Evolutionary conservation across 2,797 vertebrate species (phyloP).

Genomic region (Bradypodion pumilum): DNA sequence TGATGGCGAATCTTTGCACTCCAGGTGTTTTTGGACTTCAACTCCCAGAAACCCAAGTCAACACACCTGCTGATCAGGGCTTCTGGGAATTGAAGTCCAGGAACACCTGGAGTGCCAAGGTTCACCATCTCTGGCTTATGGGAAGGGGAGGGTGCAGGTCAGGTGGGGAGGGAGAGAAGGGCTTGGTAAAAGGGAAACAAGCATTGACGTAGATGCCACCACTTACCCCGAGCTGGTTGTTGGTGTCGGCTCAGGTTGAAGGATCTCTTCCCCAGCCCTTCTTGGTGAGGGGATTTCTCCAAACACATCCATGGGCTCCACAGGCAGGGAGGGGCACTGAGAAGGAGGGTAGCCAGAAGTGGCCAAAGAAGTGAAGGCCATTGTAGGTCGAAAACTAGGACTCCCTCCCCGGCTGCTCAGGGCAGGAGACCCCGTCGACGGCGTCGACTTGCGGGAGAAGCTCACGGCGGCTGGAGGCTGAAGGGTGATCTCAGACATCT

Average conservation of each 20-base stretch:
- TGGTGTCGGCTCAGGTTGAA: conserved; percentile 92
- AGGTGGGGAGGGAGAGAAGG: conserved; percentile 52
- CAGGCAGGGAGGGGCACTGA: conserved; percentile 86
- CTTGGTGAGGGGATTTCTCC: conserved; percentile 92
- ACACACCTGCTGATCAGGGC: too few species aligned
- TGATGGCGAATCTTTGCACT: too few species aligned
- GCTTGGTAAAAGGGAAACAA: neutral
- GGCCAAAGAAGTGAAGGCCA: conserved; percentile 91
- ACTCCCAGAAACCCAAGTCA: too few species aligned
- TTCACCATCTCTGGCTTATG: too few species aligned
- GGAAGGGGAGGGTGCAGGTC: conserved; percentile 54
- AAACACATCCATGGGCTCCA: conserved; percentile 90
- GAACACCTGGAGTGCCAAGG: too few species aligned
- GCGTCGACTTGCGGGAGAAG: conserved; percentile 94
- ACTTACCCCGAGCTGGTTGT: conserved; percentile 98
- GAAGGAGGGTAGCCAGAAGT: conserved; percentile 85
- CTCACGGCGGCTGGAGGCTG: conserved; percentile 91
- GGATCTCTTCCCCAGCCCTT: conserved; percentile 93
- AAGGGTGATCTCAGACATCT: conserved; percentile 92
- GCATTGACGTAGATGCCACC: conserved; percentile 72
- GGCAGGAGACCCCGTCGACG: conserved; percentile 89
- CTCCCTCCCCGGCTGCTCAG: conserved; percentile 86
- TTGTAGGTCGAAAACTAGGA: conserved; percentile 85
- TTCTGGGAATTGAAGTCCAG: too few species aligned
- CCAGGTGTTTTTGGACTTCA: too few species aligned